Conservation (phyloP, 1,140 invertebrate species). For the Pseudomyrmex cubaensis region DNA sequence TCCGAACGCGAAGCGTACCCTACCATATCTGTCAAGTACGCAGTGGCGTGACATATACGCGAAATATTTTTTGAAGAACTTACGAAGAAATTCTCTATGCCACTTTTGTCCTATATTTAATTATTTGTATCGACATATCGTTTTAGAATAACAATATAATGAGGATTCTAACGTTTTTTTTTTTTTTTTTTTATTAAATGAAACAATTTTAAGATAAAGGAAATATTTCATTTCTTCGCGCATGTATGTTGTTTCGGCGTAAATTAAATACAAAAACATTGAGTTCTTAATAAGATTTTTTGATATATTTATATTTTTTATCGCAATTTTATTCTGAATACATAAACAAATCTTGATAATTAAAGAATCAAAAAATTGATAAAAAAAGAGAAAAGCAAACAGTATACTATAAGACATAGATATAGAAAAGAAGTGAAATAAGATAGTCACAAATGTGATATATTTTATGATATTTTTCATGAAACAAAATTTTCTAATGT, state of each 20-base stretch:
- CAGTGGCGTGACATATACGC: conserved; percentile 54
- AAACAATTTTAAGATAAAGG: not conserved
- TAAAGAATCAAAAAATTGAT: no score
- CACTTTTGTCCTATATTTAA: no score
- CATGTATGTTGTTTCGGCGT: not conserved
- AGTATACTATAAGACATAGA: no score
- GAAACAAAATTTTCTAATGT: no score
- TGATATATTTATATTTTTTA: not conserved
- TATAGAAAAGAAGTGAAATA: no score
- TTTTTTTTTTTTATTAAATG: no score
- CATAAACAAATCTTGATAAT: not conserved
- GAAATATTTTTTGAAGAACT: no score
- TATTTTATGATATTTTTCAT: not conserved
- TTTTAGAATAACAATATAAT: no score
- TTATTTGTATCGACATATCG: no score
- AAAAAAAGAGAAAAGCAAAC: no score
- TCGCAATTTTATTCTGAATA: not conserved
- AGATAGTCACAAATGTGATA: not conserved
- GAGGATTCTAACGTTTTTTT: no score
- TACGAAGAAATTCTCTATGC: no score
- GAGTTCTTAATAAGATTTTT: not conserved
- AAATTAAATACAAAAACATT: not conserved
- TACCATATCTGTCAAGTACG: conserved; percentile 56
- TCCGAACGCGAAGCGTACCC: conserved; percentile 21
- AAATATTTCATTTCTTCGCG: not conserved